Conservation (phyloP, 30 jellyfish, hydroid and myxozoan genomes). For the Aurelia aurita region DNA sequence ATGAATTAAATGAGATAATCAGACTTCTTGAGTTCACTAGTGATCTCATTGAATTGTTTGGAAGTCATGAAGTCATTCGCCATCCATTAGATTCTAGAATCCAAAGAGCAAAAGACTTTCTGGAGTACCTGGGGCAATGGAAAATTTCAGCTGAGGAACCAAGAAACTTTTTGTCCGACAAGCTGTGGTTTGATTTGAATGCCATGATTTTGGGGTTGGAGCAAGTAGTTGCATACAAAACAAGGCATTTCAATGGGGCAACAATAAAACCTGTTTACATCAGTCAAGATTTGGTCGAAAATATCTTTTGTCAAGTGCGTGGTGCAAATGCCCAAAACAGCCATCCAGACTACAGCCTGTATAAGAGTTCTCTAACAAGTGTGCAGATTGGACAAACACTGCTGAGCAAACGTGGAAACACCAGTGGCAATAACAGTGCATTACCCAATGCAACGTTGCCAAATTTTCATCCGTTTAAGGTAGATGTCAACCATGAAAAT, state of each 20-base stretch:
- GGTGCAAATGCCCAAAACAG: conserved; percentile 11
- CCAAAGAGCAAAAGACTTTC: neutral
- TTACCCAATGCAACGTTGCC: neutral
- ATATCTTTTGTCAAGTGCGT: conserved; percentile 16
- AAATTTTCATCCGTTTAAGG: conserved; percentile 1
- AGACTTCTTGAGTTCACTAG: neutral
- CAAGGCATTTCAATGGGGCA: neutral
- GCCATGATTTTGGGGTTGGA: conserved; percentile 20
- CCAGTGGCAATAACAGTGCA: neutral
- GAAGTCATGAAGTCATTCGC: neutral
- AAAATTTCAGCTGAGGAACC: neutral
- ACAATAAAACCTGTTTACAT: neutral
- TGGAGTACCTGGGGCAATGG: neutral
- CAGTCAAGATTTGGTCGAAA: conserved; percentile 8
- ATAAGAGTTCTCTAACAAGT: neutral
- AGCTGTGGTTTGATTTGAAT: conserved; percentile 24
- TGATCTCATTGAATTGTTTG: neutral
- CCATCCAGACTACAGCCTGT: conserved; percentile 8
- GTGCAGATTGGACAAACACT: conserved; percentile 11
- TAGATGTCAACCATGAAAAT: too few relatives aligned
- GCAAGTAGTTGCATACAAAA: neutral
- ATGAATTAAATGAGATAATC: neutral
- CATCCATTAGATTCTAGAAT: neutral
- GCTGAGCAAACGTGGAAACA: conserved; percentile 9
- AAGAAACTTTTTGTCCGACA: neutral